phyloP scores from a whole-genome alignment of 2,888 invertebrate species.

The Mythimna pallens region DNA sequence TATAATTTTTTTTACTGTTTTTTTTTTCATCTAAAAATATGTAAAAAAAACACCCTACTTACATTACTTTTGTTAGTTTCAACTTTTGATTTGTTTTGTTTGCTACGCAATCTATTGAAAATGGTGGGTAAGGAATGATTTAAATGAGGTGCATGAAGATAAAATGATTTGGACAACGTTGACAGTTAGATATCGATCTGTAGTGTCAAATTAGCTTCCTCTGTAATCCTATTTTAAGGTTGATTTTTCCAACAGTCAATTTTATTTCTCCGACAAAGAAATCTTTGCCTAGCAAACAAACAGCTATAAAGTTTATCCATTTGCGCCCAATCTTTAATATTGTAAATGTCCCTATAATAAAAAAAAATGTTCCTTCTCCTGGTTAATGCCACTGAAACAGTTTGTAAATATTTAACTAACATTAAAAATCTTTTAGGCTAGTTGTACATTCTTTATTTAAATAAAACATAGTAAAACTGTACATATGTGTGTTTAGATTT shows the following conservation, averaged over 20 bases:
- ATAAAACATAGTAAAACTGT: slow-evolving; percentile 68
- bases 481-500: slow-evolving; percentile 73
- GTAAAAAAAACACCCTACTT: neutral
- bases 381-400: slow-evolving; percentile 52
- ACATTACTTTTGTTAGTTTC: neutral
- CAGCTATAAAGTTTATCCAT: slow-evolving; percentile 17
- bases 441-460: slow-evolving; percentile 78
- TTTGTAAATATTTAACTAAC: slow-evolving; percentile 66
- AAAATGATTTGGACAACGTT: neutral
- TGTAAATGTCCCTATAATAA: slow-evolving; percentile 67
- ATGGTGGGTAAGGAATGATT: neutral
- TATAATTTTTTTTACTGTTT: neutral
- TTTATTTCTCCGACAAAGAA: neutral
- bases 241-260: neutral
- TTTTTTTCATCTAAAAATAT: neutral
- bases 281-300: neutral
- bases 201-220: neutral
- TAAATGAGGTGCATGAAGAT: neutral
- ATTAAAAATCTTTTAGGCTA: slow-evolving; percentile 68
- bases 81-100: neutral
- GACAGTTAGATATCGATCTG: neutral
- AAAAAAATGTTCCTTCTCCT: slow-evolving; percentile 71
- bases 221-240: neutral
- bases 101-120: neutral
- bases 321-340: slow-evolving; percentile 56